A percentile compares a stretch with the other conserved stretches of the same genome.
phyloP scores from a whole-genome alignment of 2,888 invertebrate genomes.

The Willowsia nigromaculata region DNA sequence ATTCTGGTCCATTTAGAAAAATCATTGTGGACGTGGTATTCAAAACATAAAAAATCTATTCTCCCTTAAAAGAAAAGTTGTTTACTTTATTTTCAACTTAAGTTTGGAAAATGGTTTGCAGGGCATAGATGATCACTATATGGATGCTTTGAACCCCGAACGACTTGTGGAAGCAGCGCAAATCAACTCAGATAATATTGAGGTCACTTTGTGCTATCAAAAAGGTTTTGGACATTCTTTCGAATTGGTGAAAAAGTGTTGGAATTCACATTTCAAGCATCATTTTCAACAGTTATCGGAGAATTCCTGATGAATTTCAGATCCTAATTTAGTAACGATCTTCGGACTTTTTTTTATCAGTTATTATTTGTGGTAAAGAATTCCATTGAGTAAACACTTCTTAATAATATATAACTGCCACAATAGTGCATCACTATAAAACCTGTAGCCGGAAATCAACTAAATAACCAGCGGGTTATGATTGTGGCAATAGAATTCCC shows the following conservation, averaged over 20 bases:
- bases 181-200: conserved; percentile 63
- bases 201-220: conserved; percentile 63
- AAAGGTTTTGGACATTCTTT: conserved; percentile 53
- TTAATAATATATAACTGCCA: too few relatives aligned
- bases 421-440: too few relatives aligned
- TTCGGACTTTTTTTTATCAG: too few relatives aligned
- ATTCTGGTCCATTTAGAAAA: conserved; percentile 90
- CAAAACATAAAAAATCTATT: too few relatives aligned
- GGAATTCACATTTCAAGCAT: conserved; percentile 69
- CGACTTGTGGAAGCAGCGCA: conserved; percentile 58
- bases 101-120: not conserved
- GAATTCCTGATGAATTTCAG: too few relatives aligned
- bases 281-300: conserved; percentile 66
- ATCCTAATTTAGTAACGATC: too few relatives aligned
- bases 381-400: too few relatives aligned
- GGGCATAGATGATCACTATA: conserved; percentile 65
- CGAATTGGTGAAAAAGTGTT: conserved; percentile 67
- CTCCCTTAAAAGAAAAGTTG: not conserved
- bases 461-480: too few relatives aligned
- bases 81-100: not conserved
- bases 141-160: conserved; percentile 67
- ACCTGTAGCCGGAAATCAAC: too few relatives aligned
- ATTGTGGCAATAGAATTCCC: too few relatives aligned
- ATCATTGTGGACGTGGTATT: conserved; percentile 83
- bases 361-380: too few relatives aligned